phyloP scores from a whole-genome alignment of 2,797 vertebrate species.

The Crocidura indochinensis region DNA sequence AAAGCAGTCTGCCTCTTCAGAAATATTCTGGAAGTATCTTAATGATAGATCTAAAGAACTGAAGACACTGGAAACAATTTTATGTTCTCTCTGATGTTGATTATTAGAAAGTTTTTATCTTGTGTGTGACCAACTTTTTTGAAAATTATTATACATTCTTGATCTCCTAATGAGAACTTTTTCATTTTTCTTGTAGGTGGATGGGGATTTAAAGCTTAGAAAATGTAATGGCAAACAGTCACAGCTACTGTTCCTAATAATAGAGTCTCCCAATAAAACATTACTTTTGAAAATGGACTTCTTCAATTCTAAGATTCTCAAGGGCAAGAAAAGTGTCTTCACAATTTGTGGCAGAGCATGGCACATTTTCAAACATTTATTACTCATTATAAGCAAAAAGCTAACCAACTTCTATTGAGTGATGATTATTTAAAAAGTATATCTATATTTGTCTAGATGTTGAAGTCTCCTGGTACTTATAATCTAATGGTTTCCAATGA shows the following conservation, averaged over 20 bases:
- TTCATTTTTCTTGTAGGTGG: not conserved
- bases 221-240: not conserved
- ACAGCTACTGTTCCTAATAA: constrained; percentile 35
- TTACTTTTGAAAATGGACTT: constrained; percentile 43
- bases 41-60: constrained; percentile 7
- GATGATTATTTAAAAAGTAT: constrained; percentile 15
- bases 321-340: not conserved
- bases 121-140: not conserved
- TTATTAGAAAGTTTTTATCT: constrained; percentile 38
- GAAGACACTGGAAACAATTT: constrained; percentile 5
- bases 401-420: not conserved
- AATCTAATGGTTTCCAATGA: not conserved
- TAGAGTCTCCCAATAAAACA: constrained; percentile 1
- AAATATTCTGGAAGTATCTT: constrained; percentile 43
- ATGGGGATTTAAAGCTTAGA: constrained; percentile 3
- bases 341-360: not conserved
- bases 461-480: not conserved
- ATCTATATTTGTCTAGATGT: not conserved
- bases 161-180: constrained; percentile 28
- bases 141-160: not conserved
- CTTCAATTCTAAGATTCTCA: constrained; percentile 16
- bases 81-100: constrained; percentile 29
- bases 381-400: not conserved
- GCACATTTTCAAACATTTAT: constrained; percentile 8
- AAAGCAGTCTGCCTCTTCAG: constrained; percentile 34